Conservation (phyloP, 1,140 invertebrate species). For the Trachymyrmex cornetzi region DNA sequence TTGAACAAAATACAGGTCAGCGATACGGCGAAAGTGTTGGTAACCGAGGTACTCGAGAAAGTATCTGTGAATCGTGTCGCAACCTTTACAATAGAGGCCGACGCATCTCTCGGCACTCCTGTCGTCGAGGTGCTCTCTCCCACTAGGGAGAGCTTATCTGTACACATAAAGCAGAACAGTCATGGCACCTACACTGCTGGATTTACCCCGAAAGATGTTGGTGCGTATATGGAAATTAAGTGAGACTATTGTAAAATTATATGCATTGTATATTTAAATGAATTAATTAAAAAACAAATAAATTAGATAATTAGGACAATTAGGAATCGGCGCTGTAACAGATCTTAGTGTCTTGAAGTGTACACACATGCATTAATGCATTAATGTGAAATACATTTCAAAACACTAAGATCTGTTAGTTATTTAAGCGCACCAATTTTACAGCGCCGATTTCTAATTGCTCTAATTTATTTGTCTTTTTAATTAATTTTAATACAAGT, state of each 20-base stretch:
- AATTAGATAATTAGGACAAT: too few relatives aligned
- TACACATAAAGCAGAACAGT: slow-evolving; percentile 87
- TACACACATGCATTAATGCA: too few relatives aligned
- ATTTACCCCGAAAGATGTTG: slow-evolving; percentile 96
- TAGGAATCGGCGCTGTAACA: too few relatives aligned
- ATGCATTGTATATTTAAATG: too few relatives aligned
- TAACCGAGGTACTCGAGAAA: slow-evolving; percentile 95
- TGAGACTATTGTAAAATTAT: background rate
- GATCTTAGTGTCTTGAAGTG: too few relatives aligned
- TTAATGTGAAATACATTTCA: too few relatives aligned
- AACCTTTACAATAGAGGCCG: slow-evolving; percentile 94
- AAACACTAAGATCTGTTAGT: too few relatives aligned
- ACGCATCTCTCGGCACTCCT: slow-evolving; percentile 90
- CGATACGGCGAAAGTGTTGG: slow-evolving; percentile 86
- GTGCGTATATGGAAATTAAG: slow-evolving; percentile 84
- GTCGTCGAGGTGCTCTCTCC: slow-evolving; percentile 93
- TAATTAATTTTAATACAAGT: too few relatives aligned
- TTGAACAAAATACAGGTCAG: slow-evolving; percentile 78
- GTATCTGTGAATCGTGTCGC: slow-evolving; percentile 95
- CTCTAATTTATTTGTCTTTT: too few relatives aligned
- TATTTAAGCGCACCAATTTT: too few relatives aligned
- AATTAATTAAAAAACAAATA: too few relatives aligned
- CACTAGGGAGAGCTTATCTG: slow-evolving; percentile 90
- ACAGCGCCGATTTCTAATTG: too few relatives aligned
- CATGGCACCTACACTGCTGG: slow-evolving; percentile 88